A percentile compares a stretch with the other conserved stretches of the same genome.
These are phyloP conservation scores for Nilaparvata lugens DNA, from an alignment of 1,140 invertebrate species.

Conservation along the genomic window DNA sequence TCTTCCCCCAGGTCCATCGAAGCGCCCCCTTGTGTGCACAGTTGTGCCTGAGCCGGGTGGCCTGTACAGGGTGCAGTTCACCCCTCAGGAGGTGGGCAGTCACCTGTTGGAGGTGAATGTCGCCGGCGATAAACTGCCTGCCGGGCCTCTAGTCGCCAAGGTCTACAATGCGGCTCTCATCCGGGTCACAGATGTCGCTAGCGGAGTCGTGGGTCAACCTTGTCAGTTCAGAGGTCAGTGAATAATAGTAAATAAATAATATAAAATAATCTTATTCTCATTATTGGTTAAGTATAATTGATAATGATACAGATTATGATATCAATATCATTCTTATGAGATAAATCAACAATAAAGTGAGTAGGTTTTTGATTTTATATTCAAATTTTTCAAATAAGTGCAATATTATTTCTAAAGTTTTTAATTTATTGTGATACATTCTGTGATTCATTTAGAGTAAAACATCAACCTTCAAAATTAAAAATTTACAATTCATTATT, in stretches of 20 bases:
- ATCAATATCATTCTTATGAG: too few species aligned
- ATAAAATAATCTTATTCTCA: too few species aligned
- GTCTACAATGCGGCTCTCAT: slow-evolving; percentile 88
- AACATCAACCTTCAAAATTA: too few species aligned
- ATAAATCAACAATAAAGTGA: too few species aligned
- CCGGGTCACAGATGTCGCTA: slow-evolving; percentile 78
- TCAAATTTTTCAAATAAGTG: too few species aligned
- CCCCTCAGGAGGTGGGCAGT: slow-evolving; percentile 82
- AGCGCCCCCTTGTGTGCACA: slow-evolving; percentile 54
- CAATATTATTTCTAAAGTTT: too few species aligned
- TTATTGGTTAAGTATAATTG: too few species aligned
- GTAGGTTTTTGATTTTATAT: too few species aligned
- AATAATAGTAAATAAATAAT: background rate
- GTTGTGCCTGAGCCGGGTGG: slow-evolving; percentile 64
- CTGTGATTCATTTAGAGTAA: too few species aligned
- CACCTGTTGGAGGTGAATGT: slow-evolving; percentile 82
- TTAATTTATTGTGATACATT: too few species aligned
- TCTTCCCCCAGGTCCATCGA: slow-evolving; percentile 47
- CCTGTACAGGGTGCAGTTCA: slow-evolving; percentile 80
- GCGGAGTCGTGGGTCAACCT: slow-evolving; percentile 81
- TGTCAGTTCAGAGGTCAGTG: slow-evolving; percentile 81
- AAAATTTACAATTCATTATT: too few species aligned
- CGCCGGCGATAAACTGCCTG: slow-evolving; percentile 74
- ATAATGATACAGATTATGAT: too few species aligned
- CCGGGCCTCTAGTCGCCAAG: slow-evolving; percentile 79